A percentile compares a stretch with the other conserved stretches of the same genome.
Evolutionary conservation across 2,113 vertebrate species (phyloP).

Genomic region (Pandion haliaetus): DNA sequence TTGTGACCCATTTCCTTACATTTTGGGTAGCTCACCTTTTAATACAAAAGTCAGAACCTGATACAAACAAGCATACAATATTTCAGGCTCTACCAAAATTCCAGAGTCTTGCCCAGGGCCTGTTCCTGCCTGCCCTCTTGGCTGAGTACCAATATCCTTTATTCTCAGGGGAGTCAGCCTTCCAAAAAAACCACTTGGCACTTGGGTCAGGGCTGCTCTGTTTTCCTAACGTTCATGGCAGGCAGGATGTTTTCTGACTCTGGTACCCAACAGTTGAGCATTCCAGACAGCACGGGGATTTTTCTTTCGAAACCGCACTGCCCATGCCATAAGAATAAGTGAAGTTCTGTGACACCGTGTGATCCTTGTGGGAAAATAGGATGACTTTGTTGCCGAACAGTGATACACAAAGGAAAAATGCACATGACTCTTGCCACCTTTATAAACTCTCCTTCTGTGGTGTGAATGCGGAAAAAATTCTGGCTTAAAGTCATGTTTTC

Average conservation of each 20-base stretch:
- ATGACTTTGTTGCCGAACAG: neutral
- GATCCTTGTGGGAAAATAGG: neutral
- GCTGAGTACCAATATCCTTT: slow-evolving; percentile 28
- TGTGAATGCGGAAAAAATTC: neutral
- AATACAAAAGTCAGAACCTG: neutral
- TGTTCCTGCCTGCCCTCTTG: slow-evolving; percentile 37
- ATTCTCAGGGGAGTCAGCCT: slow-evolving; percentile 24
- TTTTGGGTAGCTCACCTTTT: neutral
- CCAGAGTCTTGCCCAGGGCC: slow-evolving; percentile 5
- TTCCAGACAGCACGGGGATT: slow-evolving; percentile 24
- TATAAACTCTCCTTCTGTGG: neutral
- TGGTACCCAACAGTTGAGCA: slow-evolving; percentile 46
- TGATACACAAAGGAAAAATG: neutral
- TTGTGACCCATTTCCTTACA: neutral
- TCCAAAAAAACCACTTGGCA: slow-evolving; percentile 52
- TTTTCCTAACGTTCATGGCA: slow-evolving; percentile 7
- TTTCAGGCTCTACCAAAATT: slow-evolving; percentile 22
- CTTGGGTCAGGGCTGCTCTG: slow-evolving; percentile 11
- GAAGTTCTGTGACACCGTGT: neutral
- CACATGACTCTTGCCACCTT: neutral
- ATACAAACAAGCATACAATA: neutral
- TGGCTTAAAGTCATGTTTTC: neutral
- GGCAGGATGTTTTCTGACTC: slow-evolving; percentile 47
- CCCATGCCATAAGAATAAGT: neutral
- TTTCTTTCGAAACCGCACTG: neutral